Percentiles rank a stretch among this genome's conserved stretches.
Conservation (phyloP, 2,797 vertebrate species). For the Novumbra hubbsi region DNA sequence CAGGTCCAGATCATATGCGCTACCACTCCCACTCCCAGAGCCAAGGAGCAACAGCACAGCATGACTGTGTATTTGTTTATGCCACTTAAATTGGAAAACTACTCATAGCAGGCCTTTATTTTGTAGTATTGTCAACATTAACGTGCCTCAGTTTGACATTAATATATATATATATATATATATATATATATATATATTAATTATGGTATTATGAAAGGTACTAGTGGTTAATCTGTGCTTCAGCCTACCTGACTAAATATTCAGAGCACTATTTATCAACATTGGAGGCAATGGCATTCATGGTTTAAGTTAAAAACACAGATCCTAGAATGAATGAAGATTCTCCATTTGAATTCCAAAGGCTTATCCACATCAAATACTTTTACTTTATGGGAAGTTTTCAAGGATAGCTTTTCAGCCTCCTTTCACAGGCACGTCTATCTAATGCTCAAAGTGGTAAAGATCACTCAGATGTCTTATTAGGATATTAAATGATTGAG, state of each 20-base stretch:
- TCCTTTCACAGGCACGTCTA: not conserved
- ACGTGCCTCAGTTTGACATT: not conserved
- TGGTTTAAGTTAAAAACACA: slow-evolving; percentile 33
- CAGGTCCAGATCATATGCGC: slow-evolving; percentile 17
- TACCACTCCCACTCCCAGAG: not conserved
- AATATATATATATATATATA: no score
- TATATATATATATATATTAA: no score
- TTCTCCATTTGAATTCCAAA: slow-evolving; percentile 29
- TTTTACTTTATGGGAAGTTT: not conserved
- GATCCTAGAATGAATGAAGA: slow-evolving; percentile 20
- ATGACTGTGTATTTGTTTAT: not conserved
- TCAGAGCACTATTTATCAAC: not conserved
- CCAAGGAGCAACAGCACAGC: not conserved
- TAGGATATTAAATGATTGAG: not conserved
- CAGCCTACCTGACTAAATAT: not conserved
- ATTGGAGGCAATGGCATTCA: slow-evolving; percentile 20
- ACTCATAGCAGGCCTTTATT: not conserved
- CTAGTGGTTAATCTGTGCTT: no score
- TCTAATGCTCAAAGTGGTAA: not conserved
- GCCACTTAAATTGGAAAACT: not conserved
- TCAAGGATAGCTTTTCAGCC: not conserved
- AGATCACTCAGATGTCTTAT: not conserved
- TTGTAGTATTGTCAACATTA: slow-evolving; percentile 3
- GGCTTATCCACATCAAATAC: slow-evolving; percentile 14
- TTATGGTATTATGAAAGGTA: no score